A percentile compares a stretch with the other conserved stretches of the same genome.
These are phyloP conservation scores for Heliconius congener DNA, from an alignment of 1,140 invertebrate genomes.

Conservation along the genomic window DNA sequence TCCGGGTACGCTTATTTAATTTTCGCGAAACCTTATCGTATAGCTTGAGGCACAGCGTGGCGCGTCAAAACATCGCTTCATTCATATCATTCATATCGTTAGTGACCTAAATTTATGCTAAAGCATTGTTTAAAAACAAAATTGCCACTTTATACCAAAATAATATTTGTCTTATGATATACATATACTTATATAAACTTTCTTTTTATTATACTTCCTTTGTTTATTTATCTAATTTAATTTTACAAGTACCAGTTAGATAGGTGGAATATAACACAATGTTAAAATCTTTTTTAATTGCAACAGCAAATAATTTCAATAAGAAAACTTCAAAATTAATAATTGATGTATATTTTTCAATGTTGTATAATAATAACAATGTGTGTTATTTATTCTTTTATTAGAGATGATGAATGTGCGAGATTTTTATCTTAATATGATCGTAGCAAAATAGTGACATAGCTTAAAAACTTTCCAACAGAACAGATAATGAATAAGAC, in stretches of 20 bases:
- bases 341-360: not conserved
- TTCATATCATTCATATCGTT: not conserved
- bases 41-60: not conserved
- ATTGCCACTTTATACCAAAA: not conserved
- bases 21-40: not conserved
- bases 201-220: no score
- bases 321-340: not conserved
- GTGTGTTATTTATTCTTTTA: not conserved
- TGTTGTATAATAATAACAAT: not conserved
- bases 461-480: not conserved
- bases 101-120: not conserved
- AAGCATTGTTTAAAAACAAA: no score
- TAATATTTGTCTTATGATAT: not conserved
- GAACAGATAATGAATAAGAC: not conserved
- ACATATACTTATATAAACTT: no score
- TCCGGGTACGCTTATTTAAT: not conserved
- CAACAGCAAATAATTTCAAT: not conserved
- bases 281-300: not conserved
- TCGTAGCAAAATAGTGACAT: not conserved
- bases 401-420: not conserved
- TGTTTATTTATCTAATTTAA: not conserved
- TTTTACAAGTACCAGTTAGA: no score
- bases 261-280: no score
- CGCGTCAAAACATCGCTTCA: not conserved
- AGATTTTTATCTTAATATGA: not conserved